Conservation (phyloP, 2,113 vertebrate species). For the Toxotes chatareus region DNA sequence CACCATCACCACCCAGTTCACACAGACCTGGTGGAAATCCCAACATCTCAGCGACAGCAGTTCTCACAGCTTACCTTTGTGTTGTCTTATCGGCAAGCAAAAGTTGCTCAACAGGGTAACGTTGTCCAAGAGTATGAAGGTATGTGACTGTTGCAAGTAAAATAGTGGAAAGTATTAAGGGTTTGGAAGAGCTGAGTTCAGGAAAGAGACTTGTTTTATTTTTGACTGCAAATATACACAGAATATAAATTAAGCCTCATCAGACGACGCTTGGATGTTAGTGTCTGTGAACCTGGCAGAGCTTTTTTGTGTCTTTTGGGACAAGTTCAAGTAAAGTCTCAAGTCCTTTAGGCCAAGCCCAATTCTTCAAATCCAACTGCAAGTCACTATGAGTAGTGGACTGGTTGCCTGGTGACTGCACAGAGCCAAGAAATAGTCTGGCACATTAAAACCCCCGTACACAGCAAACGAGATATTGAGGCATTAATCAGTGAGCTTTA, state of each 20-base stretch:
- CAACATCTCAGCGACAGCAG: constrained; percentile 23
- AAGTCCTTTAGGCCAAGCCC: background rate
- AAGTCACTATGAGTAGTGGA: background rate
- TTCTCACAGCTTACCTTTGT: constrained; percentile 63
- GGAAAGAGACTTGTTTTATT: background rate
- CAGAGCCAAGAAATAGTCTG: background rate
- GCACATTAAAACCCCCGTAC: background rate
- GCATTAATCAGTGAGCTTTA: background rate
- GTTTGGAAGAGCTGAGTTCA: background rate
- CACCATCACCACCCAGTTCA: constrained; percentile 68
- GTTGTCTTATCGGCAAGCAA: constrained; percentile 44
- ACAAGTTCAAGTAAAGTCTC: background rate
- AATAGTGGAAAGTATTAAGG: constrained; percentile 9
- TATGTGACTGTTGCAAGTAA: constrained; percentile 46
- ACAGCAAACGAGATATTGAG: background rate
- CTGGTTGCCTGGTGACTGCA: background rate
- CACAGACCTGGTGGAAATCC: constrained; percentile 54
- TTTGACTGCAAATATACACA: background rate
- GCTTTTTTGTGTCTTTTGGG: background rate
- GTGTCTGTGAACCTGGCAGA: no score
- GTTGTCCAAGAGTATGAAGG: constrained; percentile 16
- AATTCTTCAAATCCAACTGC: background rate
- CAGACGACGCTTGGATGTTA: background rate
- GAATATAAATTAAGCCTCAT: background rate
- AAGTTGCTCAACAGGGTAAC: constrained; percentile 53